phyloP scores from a whole-genome alignment of 2,113 vertebrate species.

The Tyto alba region DNA sequence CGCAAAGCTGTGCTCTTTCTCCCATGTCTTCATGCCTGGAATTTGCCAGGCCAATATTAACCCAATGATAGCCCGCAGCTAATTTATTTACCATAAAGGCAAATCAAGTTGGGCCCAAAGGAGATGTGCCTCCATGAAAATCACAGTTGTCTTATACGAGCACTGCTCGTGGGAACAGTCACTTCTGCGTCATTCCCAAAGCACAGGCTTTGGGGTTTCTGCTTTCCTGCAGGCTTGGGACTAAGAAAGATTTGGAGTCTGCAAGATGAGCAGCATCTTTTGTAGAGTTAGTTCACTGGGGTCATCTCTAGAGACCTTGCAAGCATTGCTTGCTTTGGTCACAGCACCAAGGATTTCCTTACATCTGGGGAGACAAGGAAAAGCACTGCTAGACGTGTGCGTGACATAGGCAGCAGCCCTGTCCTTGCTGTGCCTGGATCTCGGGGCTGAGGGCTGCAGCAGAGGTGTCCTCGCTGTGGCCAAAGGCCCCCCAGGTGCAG shows the following conservation, averaged over 20 bases:
- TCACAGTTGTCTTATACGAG: not conserved
- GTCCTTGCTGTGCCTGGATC: not conserved
- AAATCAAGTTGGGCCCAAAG: not conserved
- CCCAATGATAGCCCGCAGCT: not conserved
- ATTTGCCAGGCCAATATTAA: not conserved
- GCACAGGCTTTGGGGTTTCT: not conserved
- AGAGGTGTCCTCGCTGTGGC: not conserved
- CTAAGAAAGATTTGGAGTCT: not conserved
- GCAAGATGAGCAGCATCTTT: not conserved
- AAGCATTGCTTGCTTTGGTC: not conserved
- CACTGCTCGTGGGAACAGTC: not conserved
- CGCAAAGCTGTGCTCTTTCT: not conserved
- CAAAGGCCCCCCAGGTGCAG: not conserved
- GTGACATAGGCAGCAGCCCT: rapidly evolving
- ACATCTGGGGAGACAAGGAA: not conserved
- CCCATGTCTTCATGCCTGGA: not conserved
- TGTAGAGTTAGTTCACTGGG: rapidly evolving
- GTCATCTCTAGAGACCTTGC: not conserved
- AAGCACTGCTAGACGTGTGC: rapidly evolving
- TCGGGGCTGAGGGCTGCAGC: not conserved
- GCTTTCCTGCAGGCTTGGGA: not conserved
- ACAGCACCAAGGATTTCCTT: not conserved
- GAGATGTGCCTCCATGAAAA: not conserved
- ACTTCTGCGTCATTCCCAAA: not conserved
- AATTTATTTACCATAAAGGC: not conserved